Evolutionary conservation across 2,797 vertebrate species (phyloP), one percentile per base, ranked within the genome.

Genomic region (Lophotriccus pileatus): DNA sequence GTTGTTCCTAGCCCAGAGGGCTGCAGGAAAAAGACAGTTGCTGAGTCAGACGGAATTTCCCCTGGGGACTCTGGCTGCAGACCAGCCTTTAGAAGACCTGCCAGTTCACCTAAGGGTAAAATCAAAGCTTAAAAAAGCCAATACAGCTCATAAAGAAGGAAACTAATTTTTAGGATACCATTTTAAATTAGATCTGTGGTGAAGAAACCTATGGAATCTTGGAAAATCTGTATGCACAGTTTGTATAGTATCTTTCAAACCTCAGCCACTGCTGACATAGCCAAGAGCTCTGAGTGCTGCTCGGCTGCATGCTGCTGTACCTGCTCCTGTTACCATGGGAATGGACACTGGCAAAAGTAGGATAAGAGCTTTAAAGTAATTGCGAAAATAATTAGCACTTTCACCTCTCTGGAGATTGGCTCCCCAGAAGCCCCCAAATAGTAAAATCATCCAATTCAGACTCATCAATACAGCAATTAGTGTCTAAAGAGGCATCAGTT

Each of bases 11-110:
- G 73, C 82, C 82, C 59, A 90, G 72, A 52, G 94, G 69, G 66
- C 82, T 93, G 62, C 66, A 84, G 49, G 25, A 76, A 89, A 81
- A 91, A 72, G 58, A 58, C 1, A 75, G 62, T 64, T 90, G 92
- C 93, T 96, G 95, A 95, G 87, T 95, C 84, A 92, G 94, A 79
- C 39, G 80, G 64, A 93, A 90, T 60, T 75, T 84, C 27, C 86
- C 84, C 84, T 6, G 46, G 78, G 82, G 87, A 66, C 50, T 94
- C 81, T 85, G 91, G 93, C 91, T 89, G 79, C 56, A 94, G 53
- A 69, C 68, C 78, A 92, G 85, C 32, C n/a, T 83, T 81, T 39
- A 78, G 76, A 89, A 77, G 58, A 72, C 27, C 73, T 77, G 84
- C 84, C 89, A 92, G 75, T 37, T 70, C 89, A 95, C 90, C 89